Evolutionary conservation across 92 coral and sea anemone species (phyloP), one percentile per base, ranked within the genome.

Genomic region (Desmophyllum pertusum): DNA sequence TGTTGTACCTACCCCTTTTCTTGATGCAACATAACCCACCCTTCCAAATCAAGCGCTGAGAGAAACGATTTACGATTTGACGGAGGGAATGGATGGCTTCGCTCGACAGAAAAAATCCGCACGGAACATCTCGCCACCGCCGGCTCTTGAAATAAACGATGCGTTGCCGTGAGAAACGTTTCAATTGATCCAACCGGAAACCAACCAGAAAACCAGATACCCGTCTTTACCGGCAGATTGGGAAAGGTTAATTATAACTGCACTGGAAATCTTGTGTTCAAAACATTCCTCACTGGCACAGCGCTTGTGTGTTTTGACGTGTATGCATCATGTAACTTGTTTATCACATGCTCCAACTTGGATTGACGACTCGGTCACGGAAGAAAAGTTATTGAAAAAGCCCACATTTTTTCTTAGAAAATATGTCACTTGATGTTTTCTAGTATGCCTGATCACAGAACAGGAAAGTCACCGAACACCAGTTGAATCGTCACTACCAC

Each of bases 401-500:
- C 33, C 30, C 37, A 11, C 13, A 21, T 13, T 50, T 35, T 33
- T 37, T 23, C 13, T 33, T 6, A 36, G 4, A 33, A 62, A 33
- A 66, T 37, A 13, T 31, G 40, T 19, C 25, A 14, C 71, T 33
- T 15, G 41, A 31, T 50, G 42, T 50, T 75, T 75, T 46, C 6
- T 18, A 74, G 51, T 35, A 36, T 37, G 79, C 65, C 61, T 36
- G 79, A 38, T 52, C 79, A 36, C 64, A 50, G 10, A 35, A 75
- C 79, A 51, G 79, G 66, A 75, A 75, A 74, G 66, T 50, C 40
- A 75, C 36, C 42, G 17, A 75, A 75, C 18, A 75, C 63, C 79
- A 18, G 30, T 66, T 37, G 35, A 52, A 21, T 50, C 35, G 19
- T 10, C 79, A 13, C 68, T 43, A 77, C 69, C 67, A 41, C 81